Base-by-base conservation (phyloP, 64 coral and sea anemone species). In the Porites australiensis region DNA sequence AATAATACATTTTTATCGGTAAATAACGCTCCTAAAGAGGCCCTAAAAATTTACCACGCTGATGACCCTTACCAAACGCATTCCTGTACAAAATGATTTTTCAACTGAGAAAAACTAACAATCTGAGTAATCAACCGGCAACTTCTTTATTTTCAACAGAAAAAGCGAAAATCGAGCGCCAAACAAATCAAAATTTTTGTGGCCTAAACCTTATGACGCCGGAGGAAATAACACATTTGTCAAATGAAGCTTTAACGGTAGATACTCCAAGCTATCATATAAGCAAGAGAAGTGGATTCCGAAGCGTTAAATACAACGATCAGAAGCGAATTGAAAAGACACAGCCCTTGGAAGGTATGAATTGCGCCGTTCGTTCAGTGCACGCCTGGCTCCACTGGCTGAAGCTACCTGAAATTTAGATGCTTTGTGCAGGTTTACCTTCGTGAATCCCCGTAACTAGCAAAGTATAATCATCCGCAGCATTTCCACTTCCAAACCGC, bases 381-480 rank as follows among this genome's bases (percentile, higher is more conserved):
- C 63, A 84, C 81, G 81, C 81, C 62, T 68, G 15, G 61, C 47
- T 22, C 13, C 11, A 27, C 53, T 15, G 37, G 5, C 46, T 49
- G 44, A 69, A 84, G 81, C 63, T 50, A 23, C 18, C 44, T 68
- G 46, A 61, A 84, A 83, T 65, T 15, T 65, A 64, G n/a, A 48
- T 52, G 16, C 22, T 51, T 51, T 19, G 23, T 14, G 10, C 2
- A 84, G 0, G 9, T 60, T 84, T 68, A 68, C 81, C 81, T 84
- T 84, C 47, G 81, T 8, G 69, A 84, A 68, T 80, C 77, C 55
- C 55, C 37, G 61, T 21, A 67, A 69, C 51, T 46, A 84, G 46
- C 15, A 84, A 67, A 84, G 69, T 51, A 84, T 68, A 51, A 44
- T 50, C 18, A 52, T 68, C 9, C 22, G 18, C 69, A 19, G 61